A percentile compares a stretch with the other conserved stretches of the same genome.
These are phyloP conservation scores for Apolygus lucorum DNA, from an alignment of 1,140 invertebrate genomes.

Conservation along the genomic window DNA sequence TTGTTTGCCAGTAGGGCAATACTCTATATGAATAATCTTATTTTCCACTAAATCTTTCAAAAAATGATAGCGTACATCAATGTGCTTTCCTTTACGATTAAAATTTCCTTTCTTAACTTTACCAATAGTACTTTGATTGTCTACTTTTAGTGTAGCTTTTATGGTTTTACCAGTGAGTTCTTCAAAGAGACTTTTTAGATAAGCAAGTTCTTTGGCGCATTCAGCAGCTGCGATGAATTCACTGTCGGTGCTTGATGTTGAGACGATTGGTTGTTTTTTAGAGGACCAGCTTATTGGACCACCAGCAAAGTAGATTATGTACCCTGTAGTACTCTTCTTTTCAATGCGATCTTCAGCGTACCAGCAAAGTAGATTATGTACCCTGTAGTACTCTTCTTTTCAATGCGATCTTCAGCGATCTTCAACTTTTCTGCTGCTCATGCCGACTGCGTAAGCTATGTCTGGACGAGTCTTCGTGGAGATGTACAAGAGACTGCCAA, in stretches of 20 bases:
- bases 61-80: conserved; percentile 36
- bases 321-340: conserved; percentile 37
- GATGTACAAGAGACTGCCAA: too few species aligned
- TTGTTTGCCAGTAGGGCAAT: neutral
- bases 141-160: conserved; percentile 17
- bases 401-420: too few species aligned
- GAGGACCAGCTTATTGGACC: conserved; percentile 34
- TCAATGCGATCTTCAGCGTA: conserved; percentile 27
- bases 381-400: conserved; percentile 36
- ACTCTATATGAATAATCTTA: neutral
- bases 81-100: conserved; percentile 34
- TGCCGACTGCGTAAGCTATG: too few species aligned
- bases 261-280: conserved; percentile 18
- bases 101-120: conserved; percentile 37
- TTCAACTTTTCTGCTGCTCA: too few species aligned
- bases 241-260: conserved; percentile 21
- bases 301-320: conserved; percentile 33
- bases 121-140: conserved; percentile 34
- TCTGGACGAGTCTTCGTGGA: too few species aligned
- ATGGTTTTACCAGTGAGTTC: conserved; percentile 15
- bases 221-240: conserved; percentile 24
- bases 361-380: conserved; percentile 38
- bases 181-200: conserved; percentile 16
- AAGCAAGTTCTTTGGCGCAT: conserved; percentile 18
- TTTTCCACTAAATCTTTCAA: conserved; percentile 26